Conservation (phyloP, 2,113 vertebrate species). For the Ctenodactylus gundi region DNA sequence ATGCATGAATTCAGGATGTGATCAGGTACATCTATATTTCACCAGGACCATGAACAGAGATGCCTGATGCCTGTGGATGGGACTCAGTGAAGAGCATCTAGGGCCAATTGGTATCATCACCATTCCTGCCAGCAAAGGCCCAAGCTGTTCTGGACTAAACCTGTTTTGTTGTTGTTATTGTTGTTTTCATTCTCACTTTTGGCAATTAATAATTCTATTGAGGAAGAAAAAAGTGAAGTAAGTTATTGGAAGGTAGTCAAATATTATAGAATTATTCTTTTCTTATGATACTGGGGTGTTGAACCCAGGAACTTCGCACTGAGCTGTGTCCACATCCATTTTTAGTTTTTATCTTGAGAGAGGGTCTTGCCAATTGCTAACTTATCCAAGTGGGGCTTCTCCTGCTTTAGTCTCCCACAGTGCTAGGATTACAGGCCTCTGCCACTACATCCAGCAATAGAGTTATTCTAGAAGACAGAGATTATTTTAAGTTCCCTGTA, state of each 20-base stretch:
- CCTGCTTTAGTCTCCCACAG: too few species aligned
- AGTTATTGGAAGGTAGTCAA: conserved; percentile 53
- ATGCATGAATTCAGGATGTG: neutral
- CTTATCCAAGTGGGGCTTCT: too few species aligned
- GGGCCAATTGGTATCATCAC: neutral
- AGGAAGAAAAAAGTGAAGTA: conserved; percentile 60
- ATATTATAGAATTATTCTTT: conserved; percentile 58
- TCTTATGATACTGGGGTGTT: too few species aligned
- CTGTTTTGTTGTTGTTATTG: too few species aligned
- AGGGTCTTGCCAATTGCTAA: too few species aligned
- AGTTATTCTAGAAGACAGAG: conserved; percentile 54
- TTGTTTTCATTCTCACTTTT: neutral
- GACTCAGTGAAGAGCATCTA: neutral
- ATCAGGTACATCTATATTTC: neutral
- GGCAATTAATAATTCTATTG: neutral
- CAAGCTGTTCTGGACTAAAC: neutral
- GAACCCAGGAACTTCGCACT: too few species aligned
- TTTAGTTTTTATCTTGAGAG: too few species aligned
- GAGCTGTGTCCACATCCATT: too few species aligned
- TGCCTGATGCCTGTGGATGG: neutral
- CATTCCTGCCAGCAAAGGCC: neutral
- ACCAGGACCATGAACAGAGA: neutral
- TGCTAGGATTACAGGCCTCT: too few species aligned
- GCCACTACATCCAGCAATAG: too few species aligned
- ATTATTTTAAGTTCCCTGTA: conserved; percentile 46